phyloP scores from a whole-genome alignment of 92 coral and sea anemone genomes.

The Heteractis magnifica region DNA sequence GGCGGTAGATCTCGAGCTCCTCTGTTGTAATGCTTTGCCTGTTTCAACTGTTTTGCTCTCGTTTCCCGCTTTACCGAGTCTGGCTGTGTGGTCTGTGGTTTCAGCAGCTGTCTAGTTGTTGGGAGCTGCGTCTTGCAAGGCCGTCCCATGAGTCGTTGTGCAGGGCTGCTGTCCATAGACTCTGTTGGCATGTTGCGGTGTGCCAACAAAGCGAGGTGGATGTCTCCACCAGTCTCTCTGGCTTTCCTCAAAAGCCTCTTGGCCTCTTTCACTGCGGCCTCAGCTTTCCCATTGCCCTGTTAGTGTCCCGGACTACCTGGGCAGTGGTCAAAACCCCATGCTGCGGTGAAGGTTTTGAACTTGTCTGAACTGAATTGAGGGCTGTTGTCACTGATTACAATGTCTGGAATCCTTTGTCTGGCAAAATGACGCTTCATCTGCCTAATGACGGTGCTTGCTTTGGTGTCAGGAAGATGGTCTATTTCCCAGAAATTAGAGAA shows the following conservation, averaged over 20 bases:
- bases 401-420: constrained; percentile 24
- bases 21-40: constrained; percentile 24
- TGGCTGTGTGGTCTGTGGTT: constrained; percentile 30
- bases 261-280: constrained; percentile 54
- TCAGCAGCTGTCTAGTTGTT: constrained; percentile 51
- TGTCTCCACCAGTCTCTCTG: constrained; percentile 41
- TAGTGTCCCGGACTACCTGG: constrained; percentile 56
- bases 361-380: constrained; percentile 44
- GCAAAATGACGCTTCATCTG: constrained; percentile 50
- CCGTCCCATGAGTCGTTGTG: constrained; percentile 45
- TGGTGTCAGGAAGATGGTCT: constrained; percentile 45
- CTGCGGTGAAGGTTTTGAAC: constrained; percentile 28
- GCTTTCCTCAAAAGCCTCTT: constrained; percentile 49
- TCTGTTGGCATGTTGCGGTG: constrained; percentile 63
- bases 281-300: constrained; percentile 58
- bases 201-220: constrained; percentile 50
- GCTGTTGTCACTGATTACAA: constrained; percentile 45
- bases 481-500: constrained; percentile 1
- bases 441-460: constrained; percentile 46
- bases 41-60: background rate
- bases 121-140: constrained; percentile 54
- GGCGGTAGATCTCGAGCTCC: constrained; percentile 17
- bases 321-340: constrained; percentile 62
- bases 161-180: constrained; percentile 62
- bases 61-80: constrained; percentile 4